Base-by-base conservation (phyloP, 2,888 invertebrate genomes). In the Eremobia ochroleuca region DNA sequence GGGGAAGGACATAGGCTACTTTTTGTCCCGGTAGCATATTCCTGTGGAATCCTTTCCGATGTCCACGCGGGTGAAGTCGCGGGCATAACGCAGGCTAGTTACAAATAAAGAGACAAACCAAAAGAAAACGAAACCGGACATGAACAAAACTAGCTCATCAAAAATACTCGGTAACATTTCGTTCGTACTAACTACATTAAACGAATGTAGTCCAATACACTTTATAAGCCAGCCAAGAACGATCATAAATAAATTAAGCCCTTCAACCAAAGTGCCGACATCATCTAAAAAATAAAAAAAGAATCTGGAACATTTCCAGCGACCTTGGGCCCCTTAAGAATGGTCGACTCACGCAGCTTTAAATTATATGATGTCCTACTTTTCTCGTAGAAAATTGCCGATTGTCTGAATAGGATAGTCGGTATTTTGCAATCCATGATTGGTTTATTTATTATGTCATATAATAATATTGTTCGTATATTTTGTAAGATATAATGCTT, bases 271-370 rank as follows among this genome's bases (percentile, higher is more conserved):
- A 81, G 88, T 91, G 89, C 89, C 83, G 88, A 92, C 90, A 91
- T 88, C 88, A 85, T 90, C 90, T 31, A 86, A 87, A 89, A 85
- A 77, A 88, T 86, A 89, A 92, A 93, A 92, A 91, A 90, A 90
- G 84, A 92, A 93, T 93, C 93, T 96, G 96, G 96, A 96, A 92
- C 94, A 89, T 83, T 92, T 96, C 96, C 96, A 97, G 94, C 95
- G 96, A 95, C 96, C 96, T 96, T 97, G 96, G 92, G 92, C 94
- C 91, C 90, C 92, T 94, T 93, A 92, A 92, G 91, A 93, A 93
- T 93, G 92, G 90, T 92, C 92, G 92, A 90, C 94, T 93, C 94
- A 92, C 93, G 90, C 91, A 89, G 92, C 86, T 88, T 87, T 92
- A 94, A 93, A 93, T 95, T 95, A 94, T 93, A 95, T 94, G 92